Conservation (phyloP, 53 echinoderm and acorn worm species). For the Mesocentrotus franciscanus region DNA sequence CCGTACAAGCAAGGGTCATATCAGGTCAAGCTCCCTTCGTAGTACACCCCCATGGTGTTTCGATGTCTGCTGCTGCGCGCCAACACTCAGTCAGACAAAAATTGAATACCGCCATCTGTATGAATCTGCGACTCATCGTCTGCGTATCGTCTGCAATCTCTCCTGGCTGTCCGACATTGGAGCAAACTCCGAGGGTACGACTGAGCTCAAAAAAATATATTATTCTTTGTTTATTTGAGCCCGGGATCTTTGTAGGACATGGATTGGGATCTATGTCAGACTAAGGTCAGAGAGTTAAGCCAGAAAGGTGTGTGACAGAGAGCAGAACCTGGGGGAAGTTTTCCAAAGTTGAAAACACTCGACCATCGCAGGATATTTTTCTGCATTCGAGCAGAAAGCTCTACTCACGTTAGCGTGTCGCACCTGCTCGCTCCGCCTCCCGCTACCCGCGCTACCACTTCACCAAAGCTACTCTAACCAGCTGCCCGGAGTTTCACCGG, state of each 20-base stretch:
- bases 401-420: neutral
- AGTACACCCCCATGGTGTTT: neutral
- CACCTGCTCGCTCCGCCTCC: constrained; percentile 17
- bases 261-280: constrained; percentile 39
- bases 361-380: constrained; percentile 2
- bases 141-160: constrained; percentile 10
- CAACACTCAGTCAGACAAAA: neutral
- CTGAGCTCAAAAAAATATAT: neutral
- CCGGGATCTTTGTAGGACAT: constrained; percentile 20
- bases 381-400: constrained; percentile 45
- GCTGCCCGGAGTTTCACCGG: neutral
- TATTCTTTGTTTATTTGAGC: constrained; percentile 27
- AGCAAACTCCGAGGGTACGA: neutral
- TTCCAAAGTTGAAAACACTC: constrained; percentile 13
- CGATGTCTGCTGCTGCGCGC: neutral
- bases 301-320: constrained; percentile 37
- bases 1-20: neutral
- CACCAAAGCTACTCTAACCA: neutral
- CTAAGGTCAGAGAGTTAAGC: constrained; percentile 19
- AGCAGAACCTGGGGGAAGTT: neutral
- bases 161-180: neutral
- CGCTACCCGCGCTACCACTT: neutral
- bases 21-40: neutral
- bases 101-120: constrained; percentile 27
- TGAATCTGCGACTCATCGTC: neutral